Percentiles rank a stretch among this genome's conserved stretches.
phyloP scores from a whole-genome alignment of 1,140 invertebrate species.

The Grapholita molesta region DNA sequence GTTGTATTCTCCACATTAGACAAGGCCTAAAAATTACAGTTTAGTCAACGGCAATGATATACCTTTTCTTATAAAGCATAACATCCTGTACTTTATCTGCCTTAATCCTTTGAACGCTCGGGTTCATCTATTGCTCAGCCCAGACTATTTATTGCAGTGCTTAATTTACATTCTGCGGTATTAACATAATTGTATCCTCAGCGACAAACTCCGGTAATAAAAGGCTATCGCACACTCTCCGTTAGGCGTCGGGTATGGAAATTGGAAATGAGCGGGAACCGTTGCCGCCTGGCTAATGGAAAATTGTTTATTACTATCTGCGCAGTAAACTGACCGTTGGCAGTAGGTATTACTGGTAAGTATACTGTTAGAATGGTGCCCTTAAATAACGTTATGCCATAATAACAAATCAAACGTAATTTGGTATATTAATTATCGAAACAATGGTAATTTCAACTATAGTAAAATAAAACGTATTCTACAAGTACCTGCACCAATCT shows the following conservation, averaged over 20 bases:
- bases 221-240: conserved; percentile 49
- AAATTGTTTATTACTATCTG: conserved; percentile 64
- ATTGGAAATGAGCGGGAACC: conserved; percentile 43
- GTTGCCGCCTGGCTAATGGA: conserved; percentile 49
- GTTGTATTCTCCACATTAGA: too few species aligned
- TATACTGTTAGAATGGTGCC: too few species aligned
- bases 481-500: too few species aligned
- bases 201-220: conserved; percentile 60
- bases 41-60: not conserved
- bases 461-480: not conserved
- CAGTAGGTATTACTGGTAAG: not conserved
- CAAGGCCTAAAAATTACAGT: too few species aligned
- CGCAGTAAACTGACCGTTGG: not conserved
- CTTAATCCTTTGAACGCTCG: conserved; percentile 26
- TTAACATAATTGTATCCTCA: conserved; percentile 68
- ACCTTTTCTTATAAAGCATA: not conserved
- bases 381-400: too few species aligned
- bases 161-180: conserved; percentile 62
- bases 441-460: too few species aligned
- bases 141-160: conserved; percentile 53
- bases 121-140: conserved; percentile 38
- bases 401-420: too few species aligned
- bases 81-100: not conserved
- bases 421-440: too few species aligned
- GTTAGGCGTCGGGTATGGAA: conserved; percentile 49